phyloP scores from a whole-genome alignment of 2,113 vertebrate genomes.

The Rhinoptilus africanus region DNA sequence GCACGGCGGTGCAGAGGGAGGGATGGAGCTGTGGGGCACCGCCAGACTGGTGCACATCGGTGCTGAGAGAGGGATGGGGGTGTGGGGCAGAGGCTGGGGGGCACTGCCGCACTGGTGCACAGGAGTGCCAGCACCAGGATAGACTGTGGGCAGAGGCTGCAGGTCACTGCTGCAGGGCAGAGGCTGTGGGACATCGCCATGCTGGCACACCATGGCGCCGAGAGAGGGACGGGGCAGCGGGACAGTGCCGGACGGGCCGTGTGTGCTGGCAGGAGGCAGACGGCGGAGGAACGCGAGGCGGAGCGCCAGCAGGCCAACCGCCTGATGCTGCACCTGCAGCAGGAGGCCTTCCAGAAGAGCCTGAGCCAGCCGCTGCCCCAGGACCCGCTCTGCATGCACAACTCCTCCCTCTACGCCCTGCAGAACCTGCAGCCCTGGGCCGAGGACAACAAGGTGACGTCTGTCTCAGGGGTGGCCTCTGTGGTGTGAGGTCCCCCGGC shows the following conservation, averaged over 20 bases:
- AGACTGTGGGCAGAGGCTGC: not conserved
- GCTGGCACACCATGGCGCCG: not conserved
- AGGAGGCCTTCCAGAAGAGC: conserved; percentile 94
- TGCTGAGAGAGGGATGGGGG: not conserved
- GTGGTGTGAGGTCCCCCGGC: conserved; percentile 78
- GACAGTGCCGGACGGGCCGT: not conserved
- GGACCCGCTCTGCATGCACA: conserved; percentile 96
- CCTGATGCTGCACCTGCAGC: conserved; percentile 96
- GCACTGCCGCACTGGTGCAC: not conserved
- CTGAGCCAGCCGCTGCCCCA: conserved; percentile 89
- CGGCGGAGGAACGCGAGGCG: conserved; percentile 93
- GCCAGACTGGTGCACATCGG: not conserved
- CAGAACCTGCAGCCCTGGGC: conserved; percentile 99
- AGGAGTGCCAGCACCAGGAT: not conserved
- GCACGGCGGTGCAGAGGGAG: not conserved
- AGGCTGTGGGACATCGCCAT: not conserved
- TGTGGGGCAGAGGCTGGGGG: not conserved
- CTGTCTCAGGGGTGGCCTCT: conserved; percentile 89
- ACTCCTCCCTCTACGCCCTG: conserved; percentile 90
- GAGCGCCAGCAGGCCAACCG: conserved; percentile 95
- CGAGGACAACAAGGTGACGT: conserved; percentile 93
- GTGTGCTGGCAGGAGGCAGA: conserved; percentile 71
- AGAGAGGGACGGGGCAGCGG: not conserved
- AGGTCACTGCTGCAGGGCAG: not conserved
- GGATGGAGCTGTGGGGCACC: not conserved